Base-by-base conservation (phyloP, 2,888 invertebrate species). In the Cheilosia pagana region DNA sequence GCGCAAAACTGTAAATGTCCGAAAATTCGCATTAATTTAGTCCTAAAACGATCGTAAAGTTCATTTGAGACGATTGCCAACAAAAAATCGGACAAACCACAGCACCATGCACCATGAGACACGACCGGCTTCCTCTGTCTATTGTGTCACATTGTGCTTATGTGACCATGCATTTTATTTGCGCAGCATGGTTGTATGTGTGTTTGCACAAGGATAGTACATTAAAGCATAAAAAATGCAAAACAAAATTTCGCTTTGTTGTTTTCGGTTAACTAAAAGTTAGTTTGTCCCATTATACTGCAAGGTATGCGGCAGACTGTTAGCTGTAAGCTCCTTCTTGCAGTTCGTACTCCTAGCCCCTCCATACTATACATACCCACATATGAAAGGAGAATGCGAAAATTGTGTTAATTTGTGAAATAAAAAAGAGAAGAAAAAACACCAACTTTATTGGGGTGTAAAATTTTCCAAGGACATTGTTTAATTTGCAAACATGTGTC, bases 1-100 rank as follows among this genome's bases (percentile, higher is more conserved):
- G 76, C 57, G 70, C 63, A 78, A 78, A 71, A 65, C 70, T 63
- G 57, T 63, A 71, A 78, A 71, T 43, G 57, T 71, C 50, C 70
- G 19, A 57, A 62, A 68, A 45, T 77, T 45, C 62, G 50, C 68
- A 77, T 68, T 62, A 35, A 57, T 71, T 57, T 50, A 70, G 70
- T 50, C 35, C 71, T 63, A 52, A 71, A 71, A 25, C 70, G 70
- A 63, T 57, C 77, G 57, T 63, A 71, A 78, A 78, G 57, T 71
- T 63, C 57, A 63, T 50, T 63, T 71, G 50, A 70, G 63, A 71
- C 62, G 70, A 43, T 53, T 53, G 3, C 31, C 0, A 12, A 53
- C 14, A 2, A 12, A 53, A 19, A 52, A 43, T 43, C 28, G 43
- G 19, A 8, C 25, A 67, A 35, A 12, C 14, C 39, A 50, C 16